Conservation (phyloP, 2,888 invertebrate genomes). For the Platycheirus rosarum region DNA sequence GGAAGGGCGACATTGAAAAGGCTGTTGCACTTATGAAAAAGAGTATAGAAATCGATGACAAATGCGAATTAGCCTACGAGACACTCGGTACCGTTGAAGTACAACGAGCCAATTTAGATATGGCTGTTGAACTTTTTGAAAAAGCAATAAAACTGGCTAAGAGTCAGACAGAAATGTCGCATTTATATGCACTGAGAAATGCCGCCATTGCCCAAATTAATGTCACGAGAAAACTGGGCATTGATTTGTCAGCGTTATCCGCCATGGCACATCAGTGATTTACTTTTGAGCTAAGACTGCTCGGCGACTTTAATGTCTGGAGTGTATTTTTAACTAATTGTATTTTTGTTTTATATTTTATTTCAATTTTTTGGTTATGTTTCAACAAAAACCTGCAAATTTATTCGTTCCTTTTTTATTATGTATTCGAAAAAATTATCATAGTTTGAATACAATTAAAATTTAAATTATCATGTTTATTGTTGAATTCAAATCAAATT, state of each 20-base stretch:
- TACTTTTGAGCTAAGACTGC: not conserved
- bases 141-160: constrained; percentile 93
- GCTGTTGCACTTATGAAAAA: constrained; percentile 90
- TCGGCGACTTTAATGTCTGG: constrained; percentile 22
- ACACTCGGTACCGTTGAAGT: constrained; percentile 97
- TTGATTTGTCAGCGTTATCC: constrained; percentile 83
- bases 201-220: constrained; percentile 95
- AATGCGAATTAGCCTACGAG: constrained; percentile 97
- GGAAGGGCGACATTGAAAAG: constrained; percentile 91
- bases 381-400: not conserved
- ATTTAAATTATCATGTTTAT: not conserved
- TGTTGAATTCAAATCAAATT: constrained; percentile 7
- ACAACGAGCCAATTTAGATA: constrained; percentile 91
- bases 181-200: constrained; percentile 93
- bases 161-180: constrained; percentile 94
- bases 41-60: constrained; percentile 93
- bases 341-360: constrained; percentile 29
- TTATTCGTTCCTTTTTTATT: constrained; percentile 26
- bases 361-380: no score
- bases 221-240: constrained; percentile 90
- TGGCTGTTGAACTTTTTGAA: constrained; percentile 93
- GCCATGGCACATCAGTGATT: constrained; percentile 75
- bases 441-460: constrained; percentile 1
- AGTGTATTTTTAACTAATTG: constrained; percentile 42
- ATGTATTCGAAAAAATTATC: constrained; percentile 9